A percentile compares a stretch with the other conserved stretches of the same genome.
Conservation (phyloP, 2,888 invertebrate species). For the Tigriopus californicus region DNA sequence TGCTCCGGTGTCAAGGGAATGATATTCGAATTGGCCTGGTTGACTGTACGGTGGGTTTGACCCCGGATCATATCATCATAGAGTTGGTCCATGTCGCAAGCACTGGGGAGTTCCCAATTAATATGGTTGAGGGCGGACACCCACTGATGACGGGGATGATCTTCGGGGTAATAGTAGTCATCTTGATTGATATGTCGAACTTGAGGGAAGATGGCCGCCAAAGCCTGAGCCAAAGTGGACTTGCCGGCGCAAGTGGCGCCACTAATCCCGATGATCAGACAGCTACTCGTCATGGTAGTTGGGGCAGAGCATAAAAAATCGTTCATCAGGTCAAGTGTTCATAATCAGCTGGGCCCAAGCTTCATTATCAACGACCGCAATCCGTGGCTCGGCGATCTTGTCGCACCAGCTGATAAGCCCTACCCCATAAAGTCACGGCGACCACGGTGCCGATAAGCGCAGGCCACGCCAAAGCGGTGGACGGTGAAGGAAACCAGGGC, state of each 20-base stretch:
- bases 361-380: too few relatives aligned
- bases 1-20: background rate
- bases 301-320: too few relatives aligned
- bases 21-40: background rate
- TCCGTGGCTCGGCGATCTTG: too few relatives aligned
- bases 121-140: constrained; percentile 16
- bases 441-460: too few relatives aligned
- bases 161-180: constrained; percentile 19
- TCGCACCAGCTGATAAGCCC: too few relatives aligned
- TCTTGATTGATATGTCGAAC: constrained; percentile 17
- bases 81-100: background rate
- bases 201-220: background rate
- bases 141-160: constrained; percentile 17
- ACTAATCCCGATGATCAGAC: background rate
- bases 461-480: too few relatives aligned
- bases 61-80: background rate
- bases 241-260: constrained; percentile 7
- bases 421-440: too few relatives aligned
- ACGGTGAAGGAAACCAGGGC: too few relatives aligned
- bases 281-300: too few relatives aligned
- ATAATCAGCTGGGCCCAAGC: too few relatives aligned
- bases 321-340: too few relatives aligned
- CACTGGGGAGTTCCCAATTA: constrained; percentile 2
- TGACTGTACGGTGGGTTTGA: background rate
- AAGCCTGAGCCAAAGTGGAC: background rate